These are phyloP conservation scores for Syngnathus scovelli DNA, from an alignment of 2,113 vertebrate species.

Conservation along the genomic window DNA sequence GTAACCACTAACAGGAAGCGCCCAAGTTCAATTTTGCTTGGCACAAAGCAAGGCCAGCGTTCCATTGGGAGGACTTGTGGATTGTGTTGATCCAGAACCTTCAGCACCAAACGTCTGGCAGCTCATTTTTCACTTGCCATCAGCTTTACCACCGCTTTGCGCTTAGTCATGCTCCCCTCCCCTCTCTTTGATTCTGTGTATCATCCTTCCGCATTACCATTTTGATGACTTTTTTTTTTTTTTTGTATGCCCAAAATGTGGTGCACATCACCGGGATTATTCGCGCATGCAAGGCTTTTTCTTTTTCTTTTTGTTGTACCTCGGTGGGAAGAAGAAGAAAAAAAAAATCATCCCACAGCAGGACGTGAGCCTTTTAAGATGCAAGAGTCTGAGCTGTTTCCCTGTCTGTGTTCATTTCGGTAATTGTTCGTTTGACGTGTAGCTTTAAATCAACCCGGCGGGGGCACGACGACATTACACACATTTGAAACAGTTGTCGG, in stretches of 20 bases:
- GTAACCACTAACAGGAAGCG: neutral
- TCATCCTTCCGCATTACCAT: constrained; percentile 20
- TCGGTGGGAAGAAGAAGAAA: neutral
- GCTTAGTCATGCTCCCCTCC: constrained; percentile 30
- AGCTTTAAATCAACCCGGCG: neutral
- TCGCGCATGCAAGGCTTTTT: neutral
- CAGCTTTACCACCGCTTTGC: constrained; percentile 23
- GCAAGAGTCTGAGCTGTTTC: constrained; percentile 3
- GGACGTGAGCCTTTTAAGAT: constrained; percentile 4
- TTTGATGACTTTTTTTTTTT: constrained; percentile 6
- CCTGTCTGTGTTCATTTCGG: neutral
- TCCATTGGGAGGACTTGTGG: constrained; percentile 22
- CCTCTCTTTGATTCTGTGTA: constrained; percentile 4
- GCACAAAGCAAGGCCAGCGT: constrained; percentile 4
- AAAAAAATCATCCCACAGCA: neutral
- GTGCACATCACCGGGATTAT: constrained; percentile 15
- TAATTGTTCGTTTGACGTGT: neutral
- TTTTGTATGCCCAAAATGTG: neutral
- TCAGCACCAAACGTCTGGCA: constrained; percentile 5
- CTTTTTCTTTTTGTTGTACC: neutral
- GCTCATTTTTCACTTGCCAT: constrained; percentile 29
- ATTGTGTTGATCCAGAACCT: constrained; percentile 20
- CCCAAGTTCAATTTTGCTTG: too few relatives aligned
- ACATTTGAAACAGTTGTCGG: neutral
- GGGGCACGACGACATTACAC: neutral